Conservation (phyloP, 1,140 invertebrate species). For the Drosophila nasuta region DNA sequence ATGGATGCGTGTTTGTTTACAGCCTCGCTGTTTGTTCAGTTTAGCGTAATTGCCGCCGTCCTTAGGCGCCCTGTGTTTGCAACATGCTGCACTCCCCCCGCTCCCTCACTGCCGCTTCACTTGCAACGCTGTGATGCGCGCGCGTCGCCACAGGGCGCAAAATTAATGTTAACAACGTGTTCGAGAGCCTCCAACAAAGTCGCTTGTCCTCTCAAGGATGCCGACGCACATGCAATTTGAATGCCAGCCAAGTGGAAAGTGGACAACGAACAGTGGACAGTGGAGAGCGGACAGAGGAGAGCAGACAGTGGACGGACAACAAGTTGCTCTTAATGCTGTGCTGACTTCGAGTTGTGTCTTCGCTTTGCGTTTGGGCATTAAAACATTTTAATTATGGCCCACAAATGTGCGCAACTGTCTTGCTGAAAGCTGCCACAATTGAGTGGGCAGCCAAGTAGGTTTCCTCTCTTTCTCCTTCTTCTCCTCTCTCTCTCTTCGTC, state of each 20-base stretch:
- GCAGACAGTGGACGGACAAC: neutral
- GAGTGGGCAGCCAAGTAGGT: slow-evolving; percentile 31
- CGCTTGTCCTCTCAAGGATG: slow-evolving; percentile 22
- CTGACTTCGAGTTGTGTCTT: neutral
- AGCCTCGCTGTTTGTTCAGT: slow-evolving; percentile 82
- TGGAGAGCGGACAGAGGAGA: slow-evolving; percentile 1
- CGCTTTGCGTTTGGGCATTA: slow-evolving; percentile 33
- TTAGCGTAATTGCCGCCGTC: slow-evolving; percentile 79
- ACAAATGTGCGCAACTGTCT: slow-evolving; percentile 58
- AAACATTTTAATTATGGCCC: slow-evolving; percentile 82
- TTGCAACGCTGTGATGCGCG: slow-evolving; percentile 24
- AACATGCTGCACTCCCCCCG: neutral
- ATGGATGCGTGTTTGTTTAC: slow-evolving; percentile 83
- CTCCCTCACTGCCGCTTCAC: neutral
- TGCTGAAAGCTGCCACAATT: slow-evolving; percentile 21
- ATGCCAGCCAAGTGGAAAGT: slow-evolving; percentile 35
- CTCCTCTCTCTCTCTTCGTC: neutral
- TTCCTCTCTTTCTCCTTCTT: neutral
- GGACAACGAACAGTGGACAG: slow-evolving; percentile 2
- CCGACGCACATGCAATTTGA: slow-evolving; percentile 47
- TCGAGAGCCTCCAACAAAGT: slow-evolving; percentile 8
- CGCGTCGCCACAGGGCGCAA: slow-evolving; percentile 57
- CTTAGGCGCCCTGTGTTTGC: neutral
- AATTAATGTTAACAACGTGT: slow-evolving; percentile 82
- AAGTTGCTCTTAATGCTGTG: neutral